Evolutionary conservation across 2,113 vertebrate species (phyloP).

Genomic region (Pithys albifrons): DNA sequence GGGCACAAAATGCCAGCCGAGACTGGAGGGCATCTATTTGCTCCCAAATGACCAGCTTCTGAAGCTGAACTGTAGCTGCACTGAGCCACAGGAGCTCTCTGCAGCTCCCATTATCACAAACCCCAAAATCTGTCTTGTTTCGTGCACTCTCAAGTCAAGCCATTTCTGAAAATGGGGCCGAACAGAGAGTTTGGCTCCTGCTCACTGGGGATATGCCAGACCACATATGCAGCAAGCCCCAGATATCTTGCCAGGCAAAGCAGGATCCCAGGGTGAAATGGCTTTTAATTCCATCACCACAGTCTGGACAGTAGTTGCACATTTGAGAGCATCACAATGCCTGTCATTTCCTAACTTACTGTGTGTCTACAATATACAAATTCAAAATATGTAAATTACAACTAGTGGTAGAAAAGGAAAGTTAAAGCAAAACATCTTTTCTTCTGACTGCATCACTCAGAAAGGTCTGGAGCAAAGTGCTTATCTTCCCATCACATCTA

Average conservation of each 20-base stretch:
- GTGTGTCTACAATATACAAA: background rate
- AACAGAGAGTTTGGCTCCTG: background rate
- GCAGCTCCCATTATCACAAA: background rate
- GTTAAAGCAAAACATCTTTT: background rate
- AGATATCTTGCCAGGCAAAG: background rate
- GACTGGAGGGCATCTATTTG: slow-evolving; percentile 43
- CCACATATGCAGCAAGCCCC: background rate
- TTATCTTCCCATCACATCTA: background rate
- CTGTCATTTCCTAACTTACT: background rate
- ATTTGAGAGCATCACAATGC: background rate
- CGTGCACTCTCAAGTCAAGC: background rate
- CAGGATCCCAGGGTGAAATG: background rate
- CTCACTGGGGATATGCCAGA: background rate
- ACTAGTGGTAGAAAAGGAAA: background rate
- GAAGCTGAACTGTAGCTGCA: background rate
- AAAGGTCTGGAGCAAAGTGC: background rate
- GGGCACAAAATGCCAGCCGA: slow-evolving; percentile 59
- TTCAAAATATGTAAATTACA: background rate
- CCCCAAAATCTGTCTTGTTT: background rate
- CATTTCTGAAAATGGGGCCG: background rate
- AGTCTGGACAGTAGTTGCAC: background rate
- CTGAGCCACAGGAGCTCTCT: slow-evolving; percentile 45
- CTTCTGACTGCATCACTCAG: background rate
- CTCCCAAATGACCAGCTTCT: slow-evolving; percentile 22
- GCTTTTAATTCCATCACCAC: background rate